Evolutionary conservation across 2,888 invertebrate genomes (phyloP), one percentile per base, ranked within the genome.

Genomic region (Rhimphoctona megacephalus): DNA sequence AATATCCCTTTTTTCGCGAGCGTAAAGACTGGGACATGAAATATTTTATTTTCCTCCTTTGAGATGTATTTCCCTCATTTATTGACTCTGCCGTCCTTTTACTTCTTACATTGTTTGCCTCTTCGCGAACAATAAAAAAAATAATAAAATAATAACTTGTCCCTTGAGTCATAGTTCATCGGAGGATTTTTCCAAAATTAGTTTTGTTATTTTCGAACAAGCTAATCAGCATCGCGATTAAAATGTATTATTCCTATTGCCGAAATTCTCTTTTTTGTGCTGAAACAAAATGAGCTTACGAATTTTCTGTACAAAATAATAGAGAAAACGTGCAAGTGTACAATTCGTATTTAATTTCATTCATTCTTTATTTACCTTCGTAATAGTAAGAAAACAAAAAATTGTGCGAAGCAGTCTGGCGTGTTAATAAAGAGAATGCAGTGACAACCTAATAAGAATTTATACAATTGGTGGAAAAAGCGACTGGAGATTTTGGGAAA

Each of bases 371-470:
- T 36, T 49, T 57, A 57, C 25, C 57, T 57, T 25, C 14, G 2
- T 11, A 57, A 57, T 57, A 25, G 54, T 46, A 87, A 76, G 85
- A 88, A 90, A 89, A 90, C 36, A 33, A n/a, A 33, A 61, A 17
- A n/a, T 39, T 52, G 52, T 36, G 54, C 30, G 61, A 39, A 52
- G 61, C 30, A 64, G 72, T 36, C 66, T 2, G 36, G 61, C 22
- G 61, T 90, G 87, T 92, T 93, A 93, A 93, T 93, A 93, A 93
- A 92, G 90, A 88, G 89, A 88, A 85, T 80, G 87, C 88, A 81
- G 78, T 87, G 90, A 91, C 91, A 87, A 61, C n/a, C 90, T 91
- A 92, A 92, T 92, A 92, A 91, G 91, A 61, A 30, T 61, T 73
- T 77, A 64, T 72, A 22, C 52, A 73, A 78, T 73, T 74, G 57